Evolutionary conservation across 2,888 invertebrate species (phyloP).

Genomic region (Eupeodes luniger): DNA sequence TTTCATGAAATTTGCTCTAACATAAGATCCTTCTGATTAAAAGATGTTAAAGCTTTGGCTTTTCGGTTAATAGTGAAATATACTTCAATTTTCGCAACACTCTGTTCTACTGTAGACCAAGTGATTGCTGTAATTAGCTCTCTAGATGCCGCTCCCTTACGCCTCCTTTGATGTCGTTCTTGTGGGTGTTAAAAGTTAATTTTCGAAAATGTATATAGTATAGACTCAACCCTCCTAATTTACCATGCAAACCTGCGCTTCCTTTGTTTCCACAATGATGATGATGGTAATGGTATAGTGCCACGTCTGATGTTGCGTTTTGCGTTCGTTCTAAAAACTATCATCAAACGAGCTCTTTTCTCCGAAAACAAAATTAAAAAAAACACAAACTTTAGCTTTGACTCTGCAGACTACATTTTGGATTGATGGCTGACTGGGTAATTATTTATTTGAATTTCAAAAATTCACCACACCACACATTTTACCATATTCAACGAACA

Average conservation of each 20-base stretch:
- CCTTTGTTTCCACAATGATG: conserved; percentile 6
- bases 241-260: conserved; percentile 28
- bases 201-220: conserved; percentile 39
- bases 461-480: conserved; percentile 26
- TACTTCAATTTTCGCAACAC: conserved; percentile 4
- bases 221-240: conserved; percentile 2
- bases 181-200: conserved; percentile 54
- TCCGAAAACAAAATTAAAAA: neutral
- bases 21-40: too few relatives aligned
- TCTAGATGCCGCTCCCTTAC: conserved; percentile 42
- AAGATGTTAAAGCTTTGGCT: too few relatives aligned
- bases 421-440: conserved; percentile 33
- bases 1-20: too few relatives aligned
- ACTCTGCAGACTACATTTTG: neutral
- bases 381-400: neutral
- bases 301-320: neutral
- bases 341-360: conserved; percentile 14
- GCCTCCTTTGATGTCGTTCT: conserved; percentile 48
- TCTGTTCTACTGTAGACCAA: neutral
- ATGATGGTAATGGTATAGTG: neutral
- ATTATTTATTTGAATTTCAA: conserved; percentile 56
- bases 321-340: conserved; percentile 19
- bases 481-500: neutral
- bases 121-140: conserved; percentile 11
- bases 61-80: neutral